phyloP scores from a whole-genome alignment of 2,888 invertebrate species.

The Coenonympha arcania region DNA sequence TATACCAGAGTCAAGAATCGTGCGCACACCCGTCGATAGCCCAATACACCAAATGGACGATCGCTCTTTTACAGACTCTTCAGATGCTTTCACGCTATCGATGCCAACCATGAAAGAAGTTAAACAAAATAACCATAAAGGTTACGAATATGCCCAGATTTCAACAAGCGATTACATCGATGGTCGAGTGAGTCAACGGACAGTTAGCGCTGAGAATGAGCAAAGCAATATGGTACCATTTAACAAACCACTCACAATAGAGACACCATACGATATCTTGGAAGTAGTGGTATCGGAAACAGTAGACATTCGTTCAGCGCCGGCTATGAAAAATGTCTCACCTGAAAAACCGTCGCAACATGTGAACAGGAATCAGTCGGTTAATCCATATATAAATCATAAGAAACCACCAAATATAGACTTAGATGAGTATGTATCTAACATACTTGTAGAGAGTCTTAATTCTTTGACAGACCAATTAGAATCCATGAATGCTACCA shows the following conservation, averaged over 20 bases:
- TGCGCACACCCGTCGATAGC: conserved; percentile 21
- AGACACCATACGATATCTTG: conserved; percentile 54
- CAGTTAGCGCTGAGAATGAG: conserved; percentile 36
- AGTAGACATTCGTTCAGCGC: conserved; percentile 33
- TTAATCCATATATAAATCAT: conserved; percentile 14
- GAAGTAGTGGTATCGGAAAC: conserved; percentile 67
- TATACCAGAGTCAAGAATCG: conserved; percentile 10
- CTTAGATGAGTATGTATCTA: conserved; percentile 69
- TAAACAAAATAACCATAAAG: conserved; percentile 15
- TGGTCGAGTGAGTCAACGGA: conserved; percentile 38
- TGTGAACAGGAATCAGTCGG: conserved; percentile 26
- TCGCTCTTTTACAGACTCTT: conserved; percentile 38
- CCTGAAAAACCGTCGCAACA: conserved; percentile 26
- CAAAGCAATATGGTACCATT: conserved; percentile 40
- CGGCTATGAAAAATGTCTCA: conserved; percentile 26
- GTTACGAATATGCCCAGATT: conserved; percentile 16
- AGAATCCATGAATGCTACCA: conserved; percentile 59
- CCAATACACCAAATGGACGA: conserved; percentile 30
- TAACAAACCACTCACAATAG: conserved; percentile 37
- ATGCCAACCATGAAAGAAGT: conserved; percentile 44
- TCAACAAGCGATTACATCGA: conserved; percentile 35
- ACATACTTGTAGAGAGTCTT: conserved; percentile 68
- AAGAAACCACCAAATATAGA: conserved; percentile 40
- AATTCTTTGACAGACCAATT: conserved; percentile 65
- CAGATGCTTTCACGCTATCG: conserved; percentile 45